Conservation (phyloP, 1,140 invertebrate genomes). For the Triops longicaudatus region DNA sequence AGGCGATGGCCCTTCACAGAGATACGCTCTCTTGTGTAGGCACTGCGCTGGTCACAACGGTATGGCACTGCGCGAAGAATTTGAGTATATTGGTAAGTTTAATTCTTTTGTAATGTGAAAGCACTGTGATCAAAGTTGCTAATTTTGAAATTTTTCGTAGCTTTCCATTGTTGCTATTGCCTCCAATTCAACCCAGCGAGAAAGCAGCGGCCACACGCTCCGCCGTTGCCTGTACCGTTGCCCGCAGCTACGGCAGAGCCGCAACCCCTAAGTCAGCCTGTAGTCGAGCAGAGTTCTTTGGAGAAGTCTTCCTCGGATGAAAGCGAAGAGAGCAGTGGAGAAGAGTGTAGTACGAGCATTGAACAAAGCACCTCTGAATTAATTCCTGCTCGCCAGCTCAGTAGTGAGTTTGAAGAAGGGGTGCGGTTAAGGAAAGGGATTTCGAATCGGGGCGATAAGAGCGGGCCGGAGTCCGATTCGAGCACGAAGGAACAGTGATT, state of each 20-base stretch:
- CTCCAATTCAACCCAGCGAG: conserved; percentile 68
- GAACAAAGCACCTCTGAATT: not conserved
- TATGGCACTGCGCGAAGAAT: conserved; percentile 93
- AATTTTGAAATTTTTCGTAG: conserved; percentile 36
- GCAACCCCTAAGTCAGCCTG: not conserved
- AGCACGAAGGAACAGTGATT: not conserved
- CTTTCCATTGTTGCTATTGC: conserved; percentile 84
- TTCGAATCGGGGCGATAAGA: not conserved
- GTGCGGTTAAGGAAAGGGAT: not conserved
- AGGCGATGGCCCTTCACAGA: conserved; percentile 87
- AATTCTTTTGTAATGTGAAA: conserved; percentile 27
- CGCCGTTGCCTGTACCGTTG: conserved; percentile 39
- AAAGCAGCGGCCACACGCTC: conserved; percentile 68
- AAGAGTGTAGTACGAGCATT: not conserved
- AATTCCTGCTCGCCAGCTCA: not conserved
- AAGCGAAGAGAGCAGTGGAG: not conserved
- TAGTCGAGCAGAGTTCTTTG: not conserved
- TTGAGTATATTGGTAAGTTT: conserved; percentile 72
- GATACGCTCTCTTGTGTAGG: conserved; percentile 88
- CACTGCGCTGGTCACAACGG: conserved; percentile 90
- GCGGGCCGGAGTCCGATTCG: not conserved
- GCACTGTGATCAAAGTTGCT: conserved; percentile 22
- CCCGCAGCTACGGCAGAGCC: not conserved
- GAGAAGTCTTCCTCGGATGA: not conserved
- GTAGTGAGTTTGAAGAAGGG: not conserved